Percentiles rank a stretch among this genome's conserved stretches.
These are phyloP conservation scores for Drosophila rellima DNA, from an alignment of 2,888 invertebrate genomes.

Conservation along the genomic window DNA sequence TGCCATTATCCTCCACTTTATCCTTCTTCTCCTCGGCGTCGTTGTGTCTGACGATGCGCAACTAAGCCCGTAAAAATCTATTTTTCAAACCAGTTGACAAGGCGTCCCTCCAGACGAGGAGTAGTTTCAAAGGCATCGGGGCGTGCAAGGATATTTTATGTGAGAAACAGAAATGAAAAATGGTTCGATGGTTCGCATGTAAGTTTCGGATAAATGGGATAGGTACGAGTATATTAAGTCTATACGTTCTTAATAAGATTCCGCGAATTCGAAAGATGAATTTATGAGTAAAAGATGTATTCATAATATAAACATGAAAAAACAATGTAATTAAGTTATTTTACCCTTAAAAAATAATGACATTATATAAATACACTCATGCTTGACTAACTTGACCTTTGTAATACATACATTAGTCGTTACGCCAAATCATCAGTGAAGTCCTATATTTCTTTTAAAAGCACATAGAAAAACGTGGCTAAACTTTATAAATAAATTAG, in stretches of 20 bases:
- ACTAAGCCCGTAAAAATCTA: constrained; percentile 79
- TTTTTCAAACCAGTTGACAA: constrained; percentile 81
- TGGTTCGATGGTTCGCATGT: constrained; percentile 38
- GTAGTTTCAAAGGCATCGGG: constrained; percentile 48
- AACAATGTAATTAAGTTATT: background rate
- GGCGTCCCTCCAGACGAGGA: constrained; percentile 48
- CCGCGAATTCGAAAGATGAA: constrained; percentile 2
- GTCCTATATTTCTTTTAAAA: no score
- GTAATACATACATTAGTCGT: background rate
- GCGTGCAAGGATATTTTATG: constrained; percentile 52
- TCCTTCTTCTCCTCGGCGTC: constrained; percentile 13
- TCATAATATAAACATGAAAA: background rate
- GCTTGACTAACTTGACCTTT: background rate
- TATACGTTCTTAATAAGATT: constrained; percentile 45
- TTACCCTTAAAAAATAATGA: background rate
- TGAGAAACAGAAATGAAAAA: constrained; percentile 59
- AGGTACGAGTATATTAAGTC: constrained; percentile 45
- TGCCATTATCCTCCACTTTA: constrained; percentile 12
- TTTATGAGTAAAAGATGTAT: background rate
- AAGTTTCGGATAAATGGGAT: constrained; percentile 19
- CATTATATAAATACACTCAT: background rate
- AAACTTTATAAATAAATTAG: no score
- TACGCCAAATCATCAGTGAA: no score
- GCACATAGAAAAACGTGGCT: no score
- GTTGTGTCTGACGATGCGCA: constrained; percentile 79